Evolutionary conservation across 2,888 invertebrate species (phyloP), one percentile per base, ranked within the genome.

Genomic region (Watsonalla binaria): DNA sequence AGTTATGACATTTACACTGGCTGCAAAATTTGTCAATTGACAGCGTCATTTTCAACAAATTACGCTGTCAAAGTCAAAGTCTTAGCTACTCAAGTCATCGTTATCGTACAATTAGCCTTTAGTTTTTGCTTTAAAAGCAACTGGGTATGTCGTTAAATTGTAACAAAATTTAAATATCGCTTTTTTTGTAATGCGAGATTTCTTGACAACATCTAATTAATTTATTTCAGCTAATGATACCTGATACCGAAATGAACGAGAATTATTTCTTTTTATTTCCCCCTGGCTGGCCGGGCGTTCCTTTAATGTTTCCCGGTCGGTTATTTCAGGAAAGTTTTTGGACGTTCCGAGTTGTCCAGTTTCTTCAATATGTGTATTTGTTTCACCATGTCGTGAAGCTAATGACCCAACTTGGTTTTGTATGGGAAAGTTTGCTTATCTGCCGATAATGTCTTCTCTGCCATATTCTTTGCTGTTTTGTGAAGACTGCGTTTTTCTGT

Each of bases 341-440:
- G 47, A 39, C 47, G 15, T 34, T 39, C 39, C 39, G 35, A 42
- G 42, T 52, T 47, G 52, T 46, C 46, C 52, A 46, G 37, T 52
- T 47, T 52, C 52, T 52, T 47, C 52, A 47, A 52, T 52, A 52
- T 47, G 46, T 63, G 62, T 65, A 61, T 68, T 66, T 65, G 68
- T 65, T 64, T 65, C 62, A 59, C 62, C 58, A 60, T 64, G 61
- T 52, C 51, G 53, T 49, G 51, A 56, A 53, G 54, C 64, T 65
- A 68, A 68, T 68, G 63, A 68, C 64, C 58, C 61, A 60, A 62
- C 57, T 63, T 61, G 54, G 53, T 8, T 34, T 34, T 51, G 14
- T 51, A 33, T 35, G 45, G 51, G 45, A 45, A 61, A 63, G 58
- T 63, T 63, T 62, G 14, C 54, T 58, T 60, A 61, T 65, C 62